These are phyloP conservation scores for Onthophagus taurus DNA, from an alignment of 1,140 invertebrate genomes.

Conservation along the genomic window DNA sequence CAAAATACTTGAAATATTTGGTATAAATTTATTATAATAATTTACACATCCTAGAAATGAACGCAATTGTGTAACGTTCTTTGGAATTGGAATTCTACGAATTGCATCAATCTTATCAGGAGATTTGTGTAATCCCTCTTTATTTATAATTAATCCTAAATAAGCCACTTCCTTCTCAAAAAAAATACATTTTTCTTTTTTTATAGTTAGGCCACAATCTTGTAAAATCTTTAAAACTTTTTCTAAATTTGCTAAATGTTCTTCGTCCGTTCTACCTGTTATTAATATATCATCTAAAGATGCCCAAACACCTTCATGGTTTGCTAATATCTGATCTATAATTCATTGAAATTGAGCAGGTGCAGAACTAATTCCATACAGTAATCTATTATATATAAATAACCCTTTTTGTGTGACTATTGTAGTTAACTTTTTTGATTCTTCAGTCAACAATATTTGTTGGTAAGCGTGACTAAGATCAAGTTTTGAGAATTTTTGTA, in stretches of 20 bases:
- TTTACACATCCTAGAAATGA: constrained; percentile 16
- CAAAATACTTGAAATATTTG: constrained; percentile 17
- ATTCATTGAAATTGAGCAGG: constrained; percentile 31
- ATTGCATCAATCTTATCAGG: neutral
- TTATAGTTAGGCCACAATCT: neutral
- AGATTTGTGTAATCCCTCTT: constrained; percentile 19
- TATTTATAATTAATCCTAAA: constrained; percentile 32
- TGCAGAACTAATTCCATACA: constrained; percentile 33
- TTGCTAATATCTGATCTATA: constrained; percentile 29
- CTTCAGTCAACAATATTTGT: constrained; percentile 35
- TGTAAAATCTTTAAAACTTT: neutral
- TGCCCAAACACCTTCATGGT: constrained; percentile 15
- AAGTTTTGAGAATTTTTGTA: neutral
- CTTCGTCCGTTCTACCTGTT: constrained; percentile 13
- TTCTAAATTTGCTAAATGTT: no score
- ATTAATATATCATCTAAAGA: constrained; percentile 29
- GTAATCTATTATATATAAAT: constrained; percentile 30
- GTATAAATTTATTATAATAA: constrained; percentile 31
- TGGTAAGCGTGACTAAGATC: constrained; percentile 16
- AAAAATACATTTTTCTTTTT: constrained; percentile 19
- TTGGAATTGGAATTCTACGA: neutral
- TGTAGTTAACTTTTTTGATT: constrained; percentile 32
- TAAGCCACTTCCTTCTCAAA: constrained; percentile 27
- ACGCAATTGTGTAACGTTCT: neutral
- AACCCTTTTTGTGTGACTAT: constrained; percentile 32